Conservation (phyloP, 30 jellyfish, hydroid and myxozoan genomes). For the Aurelia sp. region DNA sequence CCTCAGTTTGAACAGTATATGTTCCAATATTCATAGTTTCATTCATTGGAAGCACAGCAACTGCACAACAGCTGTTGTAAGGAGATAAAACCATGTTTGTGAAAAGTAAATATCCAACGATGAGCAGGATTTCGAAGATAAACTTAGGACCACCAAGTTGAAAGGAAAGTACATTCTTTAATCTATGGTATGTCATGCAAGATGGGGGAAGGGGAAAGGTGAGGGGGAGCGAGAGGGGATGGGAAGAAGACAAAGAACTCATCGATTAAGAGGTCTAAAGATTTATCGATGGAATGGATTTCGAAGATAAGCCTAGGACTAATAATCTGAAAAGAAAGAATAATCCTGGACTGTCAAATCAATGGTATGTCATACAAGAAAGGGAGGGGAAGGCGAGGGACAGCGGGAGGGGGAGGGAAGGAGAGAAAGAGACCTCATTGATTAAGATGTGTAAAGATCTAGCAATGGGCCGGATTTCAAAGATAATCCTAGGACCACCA, state of each 20-base stretch:
- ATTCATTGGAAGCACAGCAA: conserved; percentile 45
- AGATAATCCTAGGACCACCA: too few relatives aligned
- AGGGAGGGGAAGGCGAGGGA: too few relatives aligned
- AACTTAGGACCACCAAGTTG: conserved; percentile 44
- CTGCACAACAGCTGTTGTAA: conserved; percentile 32
- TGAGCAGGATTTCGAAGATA: conserved; percentile 10
- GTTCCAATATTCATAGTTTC: conserved; percentile 48
- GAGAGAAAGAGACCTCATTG: too few relatives aligned
- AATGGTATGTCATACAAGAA: too few relatives aligned
- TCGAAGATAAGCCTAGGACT: conserved; percentile 7
- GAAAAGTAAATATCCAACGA: conserved; percentile 19
- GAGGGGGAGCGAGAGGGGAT: too few relatives aligned
- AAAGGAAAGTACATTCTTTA: neutral
- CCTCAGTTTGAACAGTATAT: conserved; percentile 59
- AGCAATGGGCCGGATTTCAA: too few relatives aligned
- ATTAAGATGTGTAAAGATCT: too few relatives aligned
- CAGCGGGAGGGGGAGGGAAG: too few relatives aligned
- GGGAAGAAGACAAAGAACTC: too few relatives aligned
- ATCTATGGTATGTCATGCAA: too few relatives aligned
- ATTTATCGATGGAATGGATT: conserved; percentile 12
- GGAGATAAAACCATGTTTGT: conserved; percentile 25
- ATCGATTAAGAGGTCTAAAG: neutral
- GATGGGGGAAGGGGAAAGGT: too few relatives aligned
- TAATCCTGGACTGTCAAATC: too few relatives aligned
- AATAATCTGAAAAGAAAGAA: conserved; percentile 12